A percentile compares a stretch with the other conserved stretches of the same genome.
Conservation (phyloP, 2,888 invertebrate species). For the Thera britannica region DNA sequence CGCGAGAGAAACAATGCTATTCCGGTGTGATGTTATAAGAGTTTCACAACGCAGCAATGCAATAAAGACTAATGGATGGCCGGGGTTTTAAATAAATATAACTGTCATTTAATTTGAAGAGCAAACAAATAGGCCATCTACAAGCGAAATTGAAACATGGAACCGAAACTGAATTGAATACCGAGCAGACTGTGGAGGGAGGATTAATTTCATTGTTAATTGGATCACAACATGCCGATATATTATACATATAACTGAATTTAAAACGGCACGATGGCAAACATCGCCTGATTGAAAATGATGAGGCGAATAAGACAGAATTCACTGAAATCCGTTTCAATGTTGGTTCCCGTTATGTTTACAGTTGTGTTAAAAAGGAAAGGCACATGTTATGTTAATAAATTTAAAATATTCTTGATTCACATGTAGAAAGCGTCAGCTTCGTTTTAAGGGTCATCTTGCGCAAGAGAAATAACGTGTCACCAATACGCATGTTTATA, state of each 20-base stretch:
- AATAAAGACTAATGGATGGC: constrained; percentile 42
- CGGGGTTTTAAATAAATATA: constrained; percentile 56
- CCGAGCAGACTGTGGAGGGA: constrained; percentile 58
- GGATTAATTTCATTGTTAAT: constrained; percentile 73
- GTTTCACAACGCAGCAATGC: constrained; percentile 21
- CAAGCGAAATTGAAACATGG: constrained; percentile 69
- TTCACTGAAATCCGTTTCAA: constrained; percentile 41
- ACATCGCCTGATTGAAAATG: constrained; percentile 58
- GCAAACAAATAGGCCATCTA: constrained; percentile 69
- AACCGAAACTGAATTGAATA: constrained; percentile 68
- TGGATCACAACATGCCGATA: constrained; percentile 69
- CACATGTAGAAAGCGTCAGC: constrained; percentile 71
- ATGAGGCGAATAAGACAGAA: constrained; percentile 49
- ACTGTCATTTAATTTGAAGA: constrained; percentile 67
- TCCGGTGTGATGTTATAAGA: constrained; percentile 6
- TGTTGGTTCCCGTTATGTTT: constrained; percentile 35
- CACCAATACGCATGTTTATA: constrained; percentile 53
- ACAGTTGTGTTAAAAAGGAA: constrained; percentile 44
- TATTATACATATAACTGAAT: constrained; percentile 62
- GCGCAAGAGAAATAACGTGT: constrained; percentile 64
- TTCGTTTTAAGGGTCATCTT: constrained; percentile 70
- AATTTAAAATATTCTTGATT: constrained; percentile 50
- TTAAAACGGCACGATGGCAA: constrained; percentile 59
- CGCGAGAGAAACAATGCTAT: constrained; percentile 12
- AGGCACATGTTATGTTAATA: constrained; percentile 43